A percentile compares a stretch with the other conserved stretches of the same genome.
phyloP scores from a whole-genome alignment of 2,113 vertebrate genomes.

The Nannobrachium achirus region DNA sequence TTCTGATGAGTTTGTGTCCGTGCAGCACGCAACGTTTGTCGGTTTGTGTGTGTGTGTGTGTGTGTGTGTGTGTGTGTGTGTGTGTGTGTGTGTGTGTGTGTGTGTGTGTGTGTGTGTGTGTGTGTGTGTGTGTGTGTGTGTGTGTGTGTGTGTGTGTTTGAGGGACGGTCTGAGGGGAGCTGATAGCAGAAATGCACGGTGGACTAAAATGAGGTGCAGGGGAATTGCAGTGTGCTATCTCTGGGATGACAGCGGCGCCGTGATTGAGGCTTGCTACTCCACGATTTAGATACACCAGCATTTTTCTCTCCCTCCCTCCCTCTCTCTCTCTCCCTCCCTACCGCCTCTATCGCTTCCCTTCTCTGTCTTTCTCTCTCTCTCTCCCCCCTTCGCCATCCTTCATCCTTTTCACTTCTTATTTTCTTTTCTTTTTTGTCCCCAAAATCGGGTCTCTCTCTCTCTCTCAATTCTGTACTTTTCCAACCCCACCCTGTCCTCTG shows the following conservation, averaged over 20 bases:
- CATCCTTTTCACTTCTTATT: neutral
- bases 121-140: neutral
- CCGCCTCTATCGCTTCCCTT: constrained; percentile 35
- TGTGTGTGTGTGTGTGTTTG: neutral
- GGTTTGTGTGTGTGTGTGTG: constrained; percentile 18
- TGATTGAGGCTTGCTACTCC: constrained; percentile 74
- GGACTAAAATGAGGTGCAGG: constrained; percentile 75
- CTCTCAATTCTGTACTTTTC: neutral
- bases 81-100: constrained; percentile 34
- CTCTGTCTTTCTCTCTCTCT: constrained; percentile 53
- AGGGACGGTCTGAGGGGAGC: constrained; percentile 56
- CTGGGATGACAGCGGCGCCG: constrained; percentile 69
- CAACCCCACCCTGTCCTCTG: neutral
- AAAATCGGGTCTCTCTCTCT: neutral
- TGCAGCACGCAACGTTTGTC: constrained; percentile 21
- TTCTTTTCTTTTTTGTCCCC: neutral
- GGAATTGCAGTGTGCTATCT: constrained; percentile 78
- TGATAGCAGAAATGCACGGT: constrained; percentile 78
- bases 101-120: constrained; percentile 36
- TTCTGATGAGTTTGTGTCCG: constrained; percentile 35
- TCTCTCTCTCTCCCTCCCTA: constrained; percentile 34
- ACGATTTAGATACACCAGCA: constrained; percentile 75
- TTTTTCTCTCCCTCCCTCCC: constrained; percentile 49
- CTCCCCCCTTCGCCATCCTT: constrained; percentile 24
- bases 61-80: constrained; percentile 36